Base-by-base conservation (phyloP, 1,140 invertebrate genomes). In the Ceratoteleas bidentatus region DNA sequence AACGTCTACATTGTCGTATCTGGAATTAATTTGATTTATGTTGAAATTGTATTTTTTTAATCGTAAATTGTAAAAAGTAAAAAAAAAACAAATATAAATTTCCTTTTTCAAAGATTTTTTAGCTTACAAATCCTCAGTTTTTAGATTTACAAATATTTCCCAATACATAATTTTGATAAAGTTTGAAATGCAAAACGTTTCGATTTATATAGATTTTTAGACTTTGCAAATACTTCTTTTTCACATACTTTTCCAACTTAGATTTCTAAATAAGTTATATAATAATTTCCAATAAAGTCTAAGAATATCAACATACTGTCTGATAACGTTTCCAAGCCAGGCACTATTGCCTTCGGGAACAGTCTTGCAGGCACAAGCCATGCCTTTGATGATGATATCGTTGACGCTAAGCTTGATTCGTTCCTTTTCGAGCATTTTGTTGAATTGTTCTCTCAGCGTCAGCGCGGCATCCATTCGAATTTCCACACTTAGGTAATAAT, bases 301-400 rank as follows among this genome's bases (percentile, higher is more conserved):
- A 24, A 24, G 24, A 24, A 24, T 24, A 24, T 24, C 24, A n/a
- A 49, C 95, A 94, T 92, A 98, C 96, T 99, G 96, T 92, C 98
- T 94, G 87, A 99, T 99, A 84, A 96, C 95, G n/a, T 95, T 94
- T 64, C 97, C 98, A 93, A 98, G 94, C 98, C 99, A 99, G 14
- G 97, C 94, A 11, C 97, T 98, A 89, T 99, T 99, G 2, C 95
- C 97, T 86, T 98, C 96, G 0, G 99, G 99, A 57, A 99, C 96
- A 90, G 96, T 96, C 87, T 95, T 95, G 90, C 96, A 98, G 7
- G 99, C 97, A 61, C 97, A 92, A 3, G 98, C 98, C 13, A 97
- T 94, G 0, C 97, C 98, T 90, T 99, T 99, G 49, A 99, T 97
- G 53, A 99, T 96, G 85, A 99, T 99, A 90, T 99, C 99, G 89